Evolutionary conservation across 2,113 vertebrate genomes (phyloP), one percentile per base, ranked within the genome.

Genomic region (Catharus fuscescens): DNA sequence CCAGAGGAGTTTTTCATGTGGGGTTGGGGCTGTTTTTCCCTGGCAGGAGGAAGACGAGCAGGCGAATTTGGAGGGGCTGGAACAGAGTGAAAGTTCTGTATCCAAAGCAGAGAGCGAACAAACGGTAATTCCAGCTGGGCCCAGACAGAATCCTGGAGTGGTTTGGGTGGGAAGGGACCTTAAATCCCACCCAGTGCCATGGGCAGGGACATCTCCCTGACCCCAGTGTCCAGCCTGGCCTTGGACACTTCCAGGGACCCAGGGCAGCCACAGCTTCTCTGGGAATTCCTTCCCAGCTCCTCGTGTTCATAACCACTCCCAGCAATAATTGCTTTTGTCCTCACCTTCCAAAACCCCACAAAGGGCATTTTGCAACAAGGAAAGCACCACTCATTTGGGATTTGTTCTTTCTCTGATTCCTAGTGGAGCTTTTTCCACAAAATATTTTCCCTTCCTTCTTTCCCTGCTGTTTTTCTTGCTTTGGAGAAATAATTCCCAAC

Each of bases 11-110:
- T 69, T 42, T 21, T 44, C 42, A 38, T 23, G 1, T 18, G 69
- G 38, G 26, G 5, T 0, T 34, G 10, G 31, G 3, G 76, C 66
- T 67, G 34, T 29, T 40, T 26, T 21, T 53, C 61, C 19, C 65
- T 12, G 45, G 57, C 79, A 99, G 98, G 98, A 98, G 47, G 98
- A 98, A 94, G 98, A 98, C 4, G 97, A 97, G 23, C 98, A 98
- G 92, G 97, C 98, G 76, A 24, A 7, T 19, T 53, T 60, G 3
- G 60, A 54, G 15, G 96, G 53, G 76, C 85, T 97, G 47, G 97
- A 97, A 52, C 77, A 93, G 18, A 10, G 47, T 32, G 1, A 25
- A 1, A 97, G 89, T 25, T 95, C 98, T 0, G 38, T 98, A 4
- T 98, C 98, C 5, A 98, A 96, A 80, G 82, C 92, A 86, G 98